phyloP scores from a whole-genome alignment of 2,888 invertebrate species.

The Gisinianus flammeolus region DNA sequence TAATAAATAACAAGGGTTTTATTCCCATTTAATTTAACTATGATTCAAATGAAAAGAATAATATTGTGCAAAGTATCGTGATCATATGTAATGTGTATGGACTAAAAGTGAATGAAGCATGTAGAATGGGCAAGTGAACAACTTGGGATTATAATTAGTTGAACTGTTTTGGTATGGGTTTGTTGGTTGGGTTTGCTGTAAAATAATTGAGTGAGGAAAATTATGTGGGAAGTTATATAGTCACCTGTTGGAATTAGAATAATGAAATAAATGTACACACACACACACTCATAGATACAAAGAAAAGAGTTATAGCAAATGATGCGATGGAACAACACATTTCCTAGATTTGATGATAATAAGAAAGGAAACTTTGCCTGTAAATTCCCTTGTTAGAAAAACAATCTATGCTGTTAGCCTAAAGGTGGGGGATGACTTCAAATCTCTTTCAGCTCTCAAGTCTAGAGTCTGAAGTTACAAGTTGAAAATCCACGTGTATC shows the following conservation, averaged over 20 bases:
- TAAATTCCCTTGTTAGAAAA: slow-evolving; percentile 12
- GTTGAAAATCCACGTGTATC: slow-evolving; percentile 11
- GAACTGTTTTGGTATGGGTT: not conserved
- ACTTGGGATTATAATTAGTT: not conserved
- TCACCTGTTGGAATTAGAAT: slow-evolving; percentile 6
- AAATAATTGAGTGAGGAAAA: slow-evolving; percentile 8
- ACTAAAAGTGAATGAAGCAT: too few relatives aligned
- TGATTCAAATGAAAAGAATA: too few relatives aligned
- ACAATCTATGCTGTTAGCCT: slow-evolving; percentile 15
- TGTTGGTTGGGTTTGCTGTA: not conserved
- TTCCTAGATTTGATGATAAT: slow-evolving; percentile 18
- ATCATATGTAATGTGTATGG: too few relatives aligned
- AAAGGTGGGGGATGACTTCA: slow-evolving; percentile 10
- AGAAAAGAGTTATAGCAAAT: slow-evolving; percentile 12
- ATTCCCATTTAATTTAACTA: not conserved
- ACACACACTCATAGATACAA: too few relatives aligned
- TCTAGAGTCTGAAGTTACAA: not conserved
- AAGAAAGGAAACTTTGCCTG: not conserved
- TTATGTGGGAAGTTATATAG: slow-evolving; percentile 6
- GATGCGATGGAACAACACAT: slow-evolving; percentile 11
- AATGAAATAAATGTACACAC: slow-evolving; percentile 4
- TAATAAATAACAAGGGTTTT: not conserved
- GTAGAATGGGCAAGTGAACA: not conserved
- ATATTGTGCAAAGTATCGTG: too few relatives aligned
- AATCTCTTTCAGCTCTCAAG: not conserved